Base-by-base conservation (phyloP, 1,140 invertebrate genomes). In the Papilio polyxenes region DNA sequence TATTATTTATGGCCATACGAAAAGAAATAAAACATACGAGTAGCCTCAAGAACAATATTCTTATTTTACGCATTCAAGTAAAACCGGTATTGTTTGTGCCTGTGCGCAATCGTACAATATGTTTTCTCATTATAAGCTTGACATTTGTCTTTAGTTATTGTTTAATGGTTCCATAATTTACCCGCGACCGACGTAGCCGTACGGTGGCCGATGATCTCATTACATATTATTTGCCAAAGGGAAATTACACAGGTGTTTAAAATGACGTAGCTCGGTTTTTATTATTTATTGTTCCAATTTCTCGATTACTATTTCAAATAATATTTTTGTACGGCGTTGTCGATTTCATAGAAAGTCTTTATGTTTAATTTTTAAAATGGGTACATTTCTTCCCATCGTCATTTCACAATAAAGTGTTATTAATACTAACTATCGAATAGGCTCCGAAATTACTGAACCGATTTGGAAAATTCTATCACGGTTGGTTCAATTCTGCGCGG, bases 11-110 rank as follows among this genome's bases (percentile, higher is more conserved):
- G 23, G 78, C 5, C 9, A 69, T 49, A 65, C 59, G 20, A 69
- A 49, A 77, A 48, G 40, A 69, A 69, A 69, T 48, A 80, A 65
- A 80, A 80, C 56, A 69, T 69, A 31, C 23, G 65, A 49, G 56
- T 23, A 44, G 31, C 20, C 17, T 23, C 59, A 13, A 65, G 15
- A 5, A 65, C 56, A 65, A 79, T 79, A 44, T 62, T 79, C 78
- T 69, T 80, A 31, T 80, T 80, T 80, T 62, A 80, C 40, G 40
- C 48, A 80, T 80, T 80, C 59, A 80, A 80, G 78, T 69, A 65
- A 80, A 80, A 80, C 78, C 78, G 78, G 78, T 80, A 65, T 80
- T 80, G 59, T 23, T 69, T 69, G 59, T 69, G 56, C 13, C 23
- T n/a, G 13, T 78, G 76, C 53, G 59, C 15, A 37, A 37, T 62